Conservation (phyloP, 2,888 invertebrate species). For the Falcaria lacertinaria region DNA sequence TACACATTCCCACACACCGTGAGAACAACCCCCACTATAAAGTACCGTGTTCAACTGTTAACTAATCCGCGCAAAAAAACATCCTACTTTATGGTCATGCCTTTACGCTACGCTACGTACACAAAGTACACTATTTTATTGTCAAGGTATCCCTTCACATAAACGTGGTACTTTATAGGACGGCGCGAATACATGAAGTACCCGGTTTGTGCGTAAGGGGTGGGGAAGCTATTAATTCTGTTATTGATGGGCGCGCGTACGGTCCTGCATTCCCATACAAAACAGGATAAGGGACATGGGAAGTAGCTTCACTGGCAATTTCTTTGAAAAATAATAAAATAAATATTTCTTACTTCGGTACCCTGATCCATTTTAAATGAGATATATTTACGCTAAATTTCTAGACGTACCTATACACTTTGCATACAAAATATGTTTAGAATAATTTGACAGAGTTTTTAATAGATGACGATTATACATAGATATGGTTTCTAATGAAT, state of each 20-base stretch:
- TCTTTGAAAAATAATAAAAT: neutral
- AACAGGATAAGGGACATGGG: slow-evolving; percentile 55
- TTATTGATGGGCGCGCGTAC: slow-evolving; percentile 49
- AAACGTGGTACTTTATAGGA: slow-evolving; percentile 46
- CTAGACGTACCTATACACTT: too few relatives aligned
- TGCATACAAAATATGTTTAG: too few relatives aligned
- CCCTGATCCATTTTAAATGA: too few relatives aligned
- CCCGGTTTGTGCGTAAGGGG: slow-evolving; percentile 25
- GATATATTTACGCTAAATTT: too few relatives aligned
- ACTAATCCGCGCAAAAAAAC: slow-evolving; percentile 40
- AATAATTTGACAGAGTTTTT: too few relatives aligned
- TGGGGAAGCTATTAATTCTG: slow-evolving; percentile 23
- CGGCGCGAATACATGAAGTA: slow-evolving; percentile 46
- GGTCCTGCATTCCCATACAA: slow-evolving; percentile 67
- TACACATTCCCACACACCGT: slow-evolving; percentile 74
- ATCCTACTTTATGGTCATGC: slow-evolving; percentile 41
- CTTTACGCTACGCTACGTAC: slow-evolving; percentile 43
- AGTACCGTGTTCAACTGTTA: slow-evolving; percentile 46
- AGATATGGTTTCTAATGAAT: too few relatives aligned
- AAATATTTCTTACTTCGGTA: neutral
- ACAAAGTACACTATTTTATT: slow-evolving; percentile 41
- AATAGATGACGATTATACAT: too few relatives aligned
- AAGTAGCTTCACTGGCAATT: slow-evolving; percentile 57
- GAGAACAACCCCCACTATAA: slow-evolving; percentile 64
- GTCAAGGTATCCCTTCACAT: slow-evolving; percentile 20